Percentiles rank a stretch among this genome's conserved stretches.
These are phyloP conservation scores for Phragmatobia fuliginosa DNA, from an alignment of 2,888 invertebrate genomes.

Conservation along the genomic window DNA sequence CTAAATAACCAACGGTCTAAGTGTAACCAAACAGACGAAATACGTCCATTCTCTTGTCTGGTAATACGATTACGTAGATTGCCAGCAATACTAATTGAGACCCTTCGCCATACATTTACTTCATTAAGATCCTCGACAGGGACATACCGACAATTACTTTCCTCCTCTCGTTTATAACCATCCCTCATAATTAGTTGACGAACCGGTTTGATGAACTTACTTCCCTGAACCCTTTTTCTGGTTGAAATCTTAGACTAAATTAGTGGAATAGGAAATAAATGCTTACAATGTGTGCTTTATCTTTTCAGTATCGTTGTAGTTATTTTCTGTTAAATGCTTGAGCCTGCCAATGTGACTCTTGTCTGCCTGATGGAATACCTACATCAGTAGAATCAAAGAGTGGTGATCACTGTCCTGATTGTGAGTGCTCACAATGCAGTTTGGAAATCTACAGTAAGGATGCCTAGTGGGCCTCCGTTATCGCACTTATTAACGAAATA, in stretches of 20 bases:
- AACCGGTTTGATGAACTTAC: slow-evolving; percentile 49
- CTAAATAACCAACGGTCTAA: background rate
- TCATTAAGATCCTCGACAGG: slow-evolving; percentile 47
- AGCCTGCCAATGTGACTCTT: too few species aligned
- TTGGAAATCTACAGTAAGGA: too few species aligned
- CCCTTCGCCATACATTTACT: slow-evolving; percentile 50
- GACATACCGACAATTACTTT: slow-evolving; percentile 54
- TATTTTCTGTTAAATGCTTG: too few species aligned
- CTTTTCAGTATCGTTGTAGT: background rate
- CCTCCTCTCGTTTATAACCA: slow-evolving; percentile 55
- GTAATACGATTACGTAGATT: slow-evolving; percentile 53
- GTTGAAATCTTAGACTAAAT: slow-evolving; percentile 12
- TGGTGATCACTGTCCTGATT: too few species aligned
- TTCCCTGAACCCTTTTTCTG: slow-evolving; percentile 15
- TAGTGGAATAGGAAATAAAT: background rate
- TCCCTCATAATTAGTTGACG: slow-evolving; percentile 63
- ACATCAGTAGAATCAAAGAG: too few species aligned
- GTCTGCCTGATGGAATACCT: too few species aligned
- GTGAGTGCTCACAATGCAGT: too few species aligned
- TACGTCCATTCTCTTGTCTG: slow-evolving; percentile 33
- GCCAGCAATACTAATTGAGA: slow-evolving; percentile 49
- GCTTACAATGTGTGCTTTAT: background rate
- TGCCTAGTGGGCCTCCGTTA: too few species aligned
- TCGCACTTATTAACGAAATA: too few species aligned
- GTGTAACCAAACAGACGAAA: slow-evolving; percentile 35